Evolutionary conservation across 2,888 invertebrate species (phyloP).

Genomic region (Microctonus hyperodae): DNA sequence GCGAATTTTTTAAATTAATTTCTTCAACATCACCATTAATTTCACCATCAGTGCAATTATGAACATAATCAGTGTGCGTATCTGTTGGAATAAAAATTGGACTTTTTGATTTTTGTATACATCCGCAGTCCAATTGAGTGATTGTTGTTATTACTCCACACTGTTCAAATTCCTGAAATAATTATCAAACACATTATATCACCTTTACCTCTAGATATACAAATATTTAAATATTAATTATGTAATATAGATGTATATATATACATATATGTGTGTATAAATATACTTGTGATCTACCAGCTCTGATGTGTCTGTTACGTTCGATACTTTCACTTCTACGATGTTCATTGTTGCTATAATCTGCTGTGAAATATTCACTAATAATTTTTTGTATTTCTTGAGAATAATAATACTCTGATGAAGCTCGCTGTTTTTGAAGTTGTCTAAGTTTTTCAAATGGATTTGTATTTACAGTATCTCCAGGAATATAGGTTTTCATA

Average conservation of each 20-base stretch:
- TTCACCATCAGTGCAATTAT: constrained; percentile 40
- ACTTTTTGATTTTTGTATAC: constrained; percentile 46
- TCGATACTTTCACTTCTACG: not conserved
- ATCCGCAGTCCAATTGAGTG: constrained; percentile 50
- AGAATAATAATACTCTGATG: constrained; percentile 47
- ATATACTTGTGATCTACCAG: not conserved
- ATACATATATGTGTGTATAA: no score
- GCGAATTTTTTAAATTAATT: not conserved
- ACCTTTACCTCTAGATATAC: no score
- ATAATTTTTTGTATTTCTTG: constrained; percentile 48
- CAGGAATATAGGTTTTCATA: not conserved
- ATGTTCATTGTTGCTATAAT: constrained; percentile 16
- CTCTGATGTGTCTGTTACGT: not conserved
- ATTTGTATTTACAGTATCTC: not conserved
- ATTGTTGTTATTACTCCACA: constrained; percentile 53
- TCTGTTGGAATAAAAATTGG: constrained; percentile 50
- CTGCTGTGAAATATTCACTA: constrained; percentile 42
- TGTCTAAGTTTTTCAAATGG: constrained; percentile 44
- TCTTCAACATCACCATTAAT: constrained; percentile 5
- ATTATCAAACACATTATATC: not conserved
- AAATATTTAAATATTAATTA: no score
- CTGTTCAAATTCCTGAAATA: constrained; percentile 44
- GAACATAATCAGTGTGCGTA: constrained; percentile 41
- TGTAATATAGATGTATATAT: not conserved
- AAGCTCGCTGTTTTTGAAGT: constrained; percentile 47